Base-by-base conservation (phyloP, 1,140 invertebrate species). In the Melanaphis sacchari region DNA sequence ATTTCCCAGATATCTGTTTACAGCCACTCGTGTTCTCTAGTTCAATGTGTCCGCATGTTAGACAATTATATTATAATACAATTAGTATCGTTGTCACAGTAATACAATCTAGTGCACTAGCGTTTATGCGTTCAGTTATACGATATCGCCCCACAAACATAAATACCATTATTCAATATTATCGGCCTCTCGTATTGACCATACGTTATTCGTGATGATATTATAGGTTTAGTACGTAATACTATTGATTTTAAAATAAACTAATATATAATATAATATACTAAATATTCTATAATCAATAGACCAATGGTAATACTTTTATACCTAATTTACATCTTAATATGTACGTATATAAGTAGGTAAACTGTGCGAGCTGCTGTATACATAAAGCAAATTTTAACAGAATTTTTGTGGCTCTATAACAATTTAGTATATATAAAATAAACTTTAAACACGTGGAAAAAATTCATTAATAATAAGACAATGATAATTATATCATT, bases 1-100 rank as follows among this genome's bases (percentile, higher is more conserved):
- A 76, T 76, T 76, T 76, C 59, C 59, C 59, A n/a, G 31, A 76
- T 76, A 76, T 76, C 31, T 76, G 59, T 76, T n/a, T 76, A 76
- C 59, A 76, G 31, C 59, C 15, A n/a, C 59, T n/a, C 59, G n/a
- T 76, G 59, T 76, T n/a, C 59, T 76, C 59, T 76, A 2, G 59
- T 15, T n/a, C 59, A 15, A 66, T 66, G 59, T 76, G 31, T n/a
- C 59, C 59, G n/a, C 59, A n/a, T n/a, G 59, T 76, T 22, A 76
- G 59, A 76, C 59, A n/a, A 76, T 76, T 36, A n/a, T 76, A 76
- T 76, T 76, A 76, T 66, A n/a, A n/a, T 76, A n/a, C n/a, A 36
- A 76, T 76, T n/a, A 76, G 59, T n/a, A n/a, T n/a, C 59, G 59
- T 76, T 4, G 59, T n/a, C 31, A 6, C 15, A n/a, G 59, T n/a